Evolutionary conservation across 2,113 vertebrate species (phyloP), one percentile per base, ranked within the genome.

Genomic region (Alligator mississippiensis): DNA sequence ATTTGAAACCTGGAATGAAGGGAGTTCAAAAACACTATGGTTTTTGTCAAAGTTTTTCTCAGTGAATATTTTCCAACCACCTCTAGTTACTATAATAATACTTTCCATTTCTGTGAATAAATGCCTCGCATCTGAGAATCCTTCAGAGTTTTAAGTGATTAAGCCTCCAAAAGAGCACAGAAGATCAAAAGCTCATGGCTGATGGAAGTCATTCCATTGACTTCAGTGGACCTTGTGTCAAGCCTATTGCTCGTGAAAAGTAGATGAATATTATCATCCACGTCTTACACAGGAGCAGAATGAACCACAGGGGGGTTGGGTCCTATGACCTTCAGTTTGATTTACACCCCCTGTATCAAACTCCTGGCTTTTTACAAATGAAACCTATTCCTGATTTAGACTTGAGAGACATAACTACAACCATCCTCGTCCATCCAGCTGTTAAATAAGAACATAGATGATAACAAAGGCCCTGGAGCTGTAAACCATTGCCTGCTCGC

Each of bases 41-140:
- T 19, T 19, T 18, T 5, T 17, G 47, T 47, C 47, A 47, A 47
- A 47, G 9, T 77, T n/a, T 77, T 76, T 76, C 84, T 57, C 4
- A 57, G 88, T 54, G 82, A 82, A 47, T 77, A 34, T 6, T 59
- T 78, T 93, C 79, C 58, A 92, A 4, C 3, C 80, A 14, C 15
- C 16, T 92, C 54, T 58, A 22, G 21, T 92, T 79, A 87, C 16
- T 80, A 6, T 74, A 87, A 78, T 74, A 94, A 84, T 77, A 38
- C 4, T 88, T 96, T 63, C 83, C 22, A 28, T 14, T 87, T 82
- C 11, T 63, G 15, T 87, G 66, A 19, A 3, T 86, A 38, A 77
- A 59, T 34, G 19, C 74, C 38, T 86, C 64, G 47, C 30, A 59
- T 59, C 11, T 2, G 2, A 66, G 17, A 92, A 57, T 68, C 79